phyloP scores from a whole-genome alignment of 2,888 invertebrate species.

The Anoplius nigerrimus region DNA sequence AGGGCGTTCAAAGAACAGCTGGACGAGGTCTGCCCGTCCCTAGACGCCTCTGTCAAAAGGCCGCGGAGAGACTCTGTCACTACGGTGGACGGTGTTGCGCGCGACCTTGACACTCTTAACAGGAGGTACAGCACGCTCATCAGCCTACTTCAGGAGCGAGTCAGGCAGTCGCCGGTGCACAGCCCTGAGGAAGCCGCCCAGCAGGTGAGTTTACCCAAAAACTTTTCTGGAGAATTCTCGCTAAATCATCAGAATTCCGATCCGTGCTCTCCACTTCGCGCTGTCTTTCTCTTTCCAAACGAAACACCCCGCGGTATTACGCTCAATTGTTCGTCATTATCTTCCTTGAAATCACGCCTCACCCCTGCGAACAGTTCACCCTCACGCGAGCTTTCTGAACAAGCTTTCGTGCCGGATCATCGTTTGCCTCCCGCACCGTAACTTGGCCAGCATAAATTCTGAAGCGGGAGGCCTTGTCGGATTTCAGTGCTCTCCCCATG shows the following conservation, averaged over 20 bases:
- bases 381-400: no score
- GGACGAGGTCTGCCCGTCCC: constrained; percentile 87
- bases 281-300: no score
- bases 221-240: no score
- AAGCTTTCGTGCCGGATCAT: no score
- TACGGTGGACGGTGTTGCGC: constrained; percentile 86
- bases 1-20: constrained; percentile 90
- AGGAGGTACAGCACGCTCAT: constrained; percentile 85
- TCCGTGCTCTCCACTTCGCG: no score
- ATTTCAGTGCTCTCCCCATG: neutral
- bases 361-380: no score
- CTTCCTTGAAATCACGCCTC: no score
- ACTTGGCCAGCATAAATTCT: neutral
- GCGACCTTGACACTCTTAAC: constrained; percentile 89
- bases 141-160: constrained; percentile 82
- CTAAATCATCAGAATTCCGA: no score
- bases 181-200: constrained; percentile 85
- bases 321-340: no score
- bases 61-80: constrained; percentile 66
- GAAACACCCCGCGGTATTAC: no score
- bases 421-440: neutral
- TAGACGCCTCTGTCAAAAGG: constrained; percentile 79
- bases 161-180: constrained; percentile 82
- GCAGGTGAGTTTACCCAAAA: constrained; percentile 82
- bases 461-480: neutral